Percentiles rank a stretch among this genome's conserved stretches.
phyloP scores from a whole-genome alignment of 2,113 vertebrate genomes.

The Symphodus melops region DNA sequence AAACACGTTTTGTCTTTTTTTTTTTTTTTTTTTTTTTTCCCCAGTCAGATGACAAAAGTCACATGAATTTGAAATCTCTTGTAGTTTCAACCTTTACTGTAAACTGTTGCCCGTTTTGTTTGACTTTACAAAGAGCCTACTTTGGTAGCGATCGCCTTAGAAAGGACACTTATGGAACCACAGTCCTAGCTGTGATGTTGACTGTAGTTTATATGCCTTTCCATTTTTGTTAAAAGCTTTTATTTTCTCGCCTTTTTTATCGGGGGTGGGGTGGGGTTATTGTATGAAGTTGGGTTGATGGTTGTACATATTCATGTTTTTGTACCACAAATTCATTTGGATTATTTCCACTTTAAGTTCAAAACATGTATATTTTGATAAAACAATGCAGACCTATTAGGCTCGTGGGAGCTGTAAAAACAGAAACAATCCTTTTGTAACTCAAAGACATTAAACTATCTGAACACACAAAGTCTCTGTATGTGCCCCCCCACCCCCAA shows the following conservation, averaged over 20 bases:
- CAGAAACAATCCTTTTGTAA: slow-evolving; percentile 74
- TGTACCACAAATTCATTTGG: slow-evolving; percentile 83
- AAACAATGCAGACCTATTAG: slow-evolving; percentile 71
- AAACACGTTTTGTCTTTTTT: slow-evolving; percentile 22
- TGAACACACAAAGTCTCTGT: slow-evolving; percentile 74
- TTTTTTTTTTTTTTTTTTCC: neutral
- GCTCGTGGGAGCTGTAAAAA: slow-evolving; percentile 71
- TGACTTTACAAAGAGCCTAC: slow-evolving; percentile 59
- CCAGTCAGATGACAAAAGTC: slow-evolving; percentile 46
- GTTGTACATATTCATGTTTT: slow-evolving; percentile 85
- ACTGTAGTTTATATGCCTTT: slow-evolving; percentile 68
- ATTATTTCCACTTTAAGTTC: slow-evolving; percentile 78
- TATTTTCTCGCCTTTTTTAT: slow-evolving; percentile 66
- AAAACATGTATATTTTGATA: slow-evolving; percentile 86
- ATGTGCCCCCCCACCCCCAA: slow-evolving; percentile 63
- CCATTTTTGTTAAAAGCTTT: slow-evolving; percentile 70
- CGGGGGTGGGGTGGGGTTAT: slow-evolving; percentile 62
- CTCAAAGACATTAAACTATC: slow-evolving; percentile 83
- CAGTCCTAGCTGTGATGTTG: slow-evolving; percentile 69
- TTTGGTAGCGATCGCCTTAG: slow-evolving; percentile 62
- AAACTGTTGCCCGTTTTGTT: slow-evolving; percentile 52
- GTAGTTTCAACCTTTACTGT: slow-evolving; percentile 65
- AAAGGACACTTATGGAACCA: slow-evolving; percentile 57
- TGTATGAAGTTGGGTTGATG: slow-evolving; percentile 71
- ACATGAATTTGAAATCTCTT: slow-evolving; percentile 37